phyloP scores from a whole-genome alignment of 2,113 vertebrate genomes.

The Oostethus manadensis region DNA sequence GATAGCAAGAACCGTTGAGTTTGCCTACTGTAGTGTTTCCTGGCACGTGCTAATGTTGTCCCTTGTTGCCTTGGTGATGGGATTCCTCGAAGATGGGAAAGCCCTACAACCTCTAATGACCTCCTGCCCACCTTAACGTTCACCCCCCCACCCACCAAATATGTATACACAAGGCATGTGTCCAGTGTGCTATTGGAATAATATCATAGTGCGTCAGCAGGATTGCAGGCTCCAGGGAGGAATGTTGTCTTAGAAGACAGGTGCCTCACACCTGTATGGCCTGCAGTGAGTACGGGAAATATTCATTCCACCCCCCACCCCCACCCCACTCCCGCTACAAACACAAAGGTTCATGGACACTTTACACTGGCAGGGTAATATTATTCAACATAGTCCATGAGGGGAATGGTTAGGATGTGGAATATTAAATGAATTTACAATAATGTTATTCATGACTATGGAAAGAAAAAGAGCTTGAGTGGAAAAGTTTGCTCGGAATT shows the following conservation, averaged over 20 bases:
- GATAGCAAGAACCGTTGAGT: background rate
- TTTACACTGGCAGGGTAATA: slow-evolving; percentile 18
- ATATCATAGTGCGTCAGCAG: slow-evolving; percentile 47
- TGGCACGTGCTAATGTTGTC: slow-evolving; percentile 42
- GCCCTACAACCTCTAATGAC: slow-evolving; percentile 14
- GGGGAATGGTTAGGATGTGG: slow-evolving; percentile 14
- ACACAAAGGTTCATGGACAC: slow-evolving; percentile 9
- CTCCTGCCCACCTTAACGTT: background rate
- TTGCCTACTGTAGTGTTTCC: background rate
- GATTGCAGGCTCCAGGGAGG: slow-evolving; percentile 20
- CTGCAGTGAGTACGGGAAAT: slow-evolving; percentile 34
- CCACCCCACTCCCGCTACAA: background rate
- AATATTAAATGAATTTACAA: slow-evolving; percentile 30
- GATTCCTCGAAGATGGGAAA: slow-evolving; percentile 42
- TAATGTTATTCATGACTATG: slow-evolving; percentile 25
- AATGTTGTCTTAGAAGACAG: slow-evolving; percentile 52
- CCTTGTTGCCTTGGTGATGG: slow-evolving; percentile 34
- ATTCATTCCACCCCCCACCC: slow-evolving; percentile 20
- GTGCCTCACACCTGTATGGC: slow-evolving; percentile 59
- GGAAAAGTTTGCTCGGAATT: slow-evolving; percentile 18
- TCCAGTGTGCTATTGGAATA: slow-evolving; percentile 23
- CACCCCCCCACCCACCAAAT: background rate
- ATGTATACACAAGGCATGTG: slow-evolving; percentile 23
- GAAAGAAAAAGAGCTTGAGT: slow-evolving; percentile 14
- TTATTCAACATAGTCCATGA: slow-evolving; percentile 1